phyloP scores from a whole-genome alignment of 2,113 vertebrate species.

The Ophthalmotilapia sp. region DNA sequence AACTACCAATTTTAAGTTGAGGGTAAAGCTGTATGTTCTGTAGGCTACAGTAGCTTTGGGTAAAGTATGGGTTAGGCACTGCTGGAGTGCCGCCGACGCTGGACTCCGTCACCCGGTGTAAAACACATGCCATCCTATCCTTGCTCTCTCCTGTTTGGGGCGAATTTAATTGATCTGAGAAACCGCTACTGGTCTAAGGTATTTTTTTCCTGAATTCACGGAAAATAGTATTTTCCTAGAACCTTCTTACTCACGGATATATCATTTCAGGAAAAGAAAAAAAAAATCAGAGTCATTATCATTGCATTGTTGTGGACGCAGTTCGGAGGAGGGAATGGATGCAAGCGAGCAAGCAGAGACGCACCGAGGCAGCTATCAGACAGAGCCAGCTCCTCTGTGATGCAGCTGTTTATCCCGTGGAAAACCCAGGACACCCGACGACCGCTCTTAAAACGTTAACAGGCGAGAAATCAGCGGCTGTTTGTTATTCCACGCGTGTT shows the following conservation, averaged over 20 bases:
- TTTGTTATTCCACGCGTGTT: slow-evolving; percentile 30
- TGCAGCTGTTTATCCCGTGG: slow-evolving; percentile 44
- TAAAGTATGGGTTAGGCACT: not conserved
- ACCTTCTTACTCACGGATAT: not conserved
- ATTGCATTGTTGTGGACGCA: slow-evolving; percentile 45
- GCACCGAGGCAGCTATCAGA: slow-evolving; percentile 33
- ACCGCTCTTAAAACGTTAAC: not conserved
- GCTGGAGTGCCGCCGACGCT: not conserved
- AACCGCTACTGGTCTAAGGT: not conserved
- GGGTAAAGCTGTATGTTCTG: not conserved
- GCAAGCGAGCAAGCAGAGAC: slow-evolving; percentile 29
- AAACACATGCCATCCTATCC: slow-evolving; percentile 42
- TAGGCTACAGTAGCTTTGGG: not conserved
- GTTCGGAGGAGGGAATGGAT: slow-evolving; percentile 31
- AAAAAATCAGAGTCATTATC: not conserved
- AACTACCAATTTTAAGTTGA: not conserved
- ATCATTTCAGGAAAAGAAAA: not conserved
- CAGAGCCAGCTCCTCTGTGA: slow-evolving; percentile 31
- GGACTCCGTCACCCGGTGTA: slow-evolving; percentile 35
- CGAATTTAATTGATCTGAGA: slow-evolving; percentile 52
- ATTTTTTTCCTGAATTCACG: not conserved
- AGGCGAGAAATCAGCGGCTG: not conserved
- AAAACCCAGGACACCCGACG: not conserved
- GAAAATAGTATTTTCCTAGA: not conserved
- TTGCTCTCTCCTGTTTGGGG: slow-evolving; percentile 29